Conservation (phyloP, 2,797 vertebrate genomes). For the Myiothlypis chrysogaster region DNA sequence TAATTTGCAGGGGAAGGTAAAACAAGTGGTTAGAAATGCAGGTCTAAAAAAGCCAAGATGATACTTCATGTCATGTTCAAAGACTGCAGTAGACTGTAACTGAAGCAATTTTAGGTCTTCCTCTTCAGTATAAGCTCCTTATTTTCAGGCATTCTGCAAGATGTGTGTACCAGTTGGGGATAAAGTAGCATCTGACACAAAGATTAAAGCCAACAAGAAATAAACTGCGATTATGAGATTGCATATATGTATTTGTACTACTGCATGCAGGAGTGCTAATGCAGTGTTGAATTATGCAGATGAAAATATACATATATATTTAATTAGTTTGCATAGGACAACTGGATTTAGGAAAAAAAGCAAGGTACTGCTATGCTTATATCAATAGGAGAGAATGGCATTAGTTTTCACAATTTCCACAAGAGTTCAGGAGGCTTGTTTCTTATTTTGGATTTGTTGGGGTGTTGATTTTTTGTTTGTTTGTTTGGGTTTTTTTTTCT, state of each 20-base stretch:
- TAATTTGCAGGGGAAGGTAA: not conserved
- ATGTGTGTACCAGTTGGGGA: slow-evolving; percentile 8
- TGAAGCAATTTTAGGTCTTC: slow-evolving; percentile 8
- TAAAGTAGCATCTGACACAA: slow-evolving; percentile 49
- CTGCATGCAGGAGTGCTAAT: not conserved
- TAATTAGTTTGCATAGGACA: slow-evolving; percentile 41
- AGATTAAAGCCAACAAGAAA: slow-evolving; percentile 50
- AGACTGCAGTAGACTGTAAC: not conserved
- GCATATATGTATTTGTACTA: not conserved
- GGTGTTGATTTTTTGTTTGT: not conserved
- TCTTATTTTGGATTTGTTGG: not conserved
- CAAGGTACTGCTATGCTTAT: not conserved
- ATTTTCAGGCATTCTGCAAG: not conserved
- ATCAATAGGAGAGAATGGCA: not conserved
- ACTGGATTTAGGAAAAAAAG: not conserved
- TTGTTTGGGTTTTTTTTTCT: not conserved
- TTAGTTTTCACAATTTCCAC: not conserved
- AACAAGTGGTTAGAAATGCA: not conserved
- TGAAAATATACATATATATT: slow-evolving; percentile 49
- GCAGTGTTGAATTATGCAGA: slow-evolving; percentile 34
- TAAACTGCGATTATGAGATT: not conserved
- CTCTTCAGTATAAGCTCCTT: slow-evolving; percentile 43
- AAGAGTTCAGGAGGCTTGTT: not conserved
- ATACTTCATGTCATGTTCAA: not conserved
- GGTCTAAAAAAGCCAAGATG: not conserved